phyloP scores from a whole-genome alignment of 2,797 vertebrate species.

The Fistularia commersonii region DNA sequence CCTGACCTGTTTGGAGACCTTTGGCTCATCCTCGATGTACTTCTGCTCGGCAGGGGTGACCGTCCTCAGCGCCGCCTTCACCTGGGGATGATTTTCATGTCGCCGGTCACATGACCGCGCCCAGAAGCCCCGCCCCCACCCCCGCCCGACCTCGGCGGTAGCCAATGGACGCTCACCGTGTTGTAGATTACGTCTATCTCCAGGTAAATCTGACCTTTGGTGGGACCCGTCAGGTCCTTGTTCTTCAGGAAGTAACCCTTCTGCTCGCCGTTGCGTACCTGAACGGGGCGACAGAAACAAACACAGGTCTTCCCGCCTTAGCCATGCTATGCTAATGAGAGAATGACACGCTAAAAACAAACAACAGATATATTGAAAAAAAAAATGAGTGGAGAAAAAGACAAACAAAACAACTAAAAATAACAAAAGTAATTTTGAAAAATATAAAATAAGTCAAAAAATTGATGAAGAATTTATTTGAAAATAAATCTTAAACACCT shows the following conservation, averaged over 20 bases:
- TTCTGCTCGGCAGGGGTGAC: constrained; percentile 88
- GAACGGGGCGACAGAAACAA: constrained; percentile 14
- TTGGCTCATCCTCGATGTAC: constrained; percentile 93
- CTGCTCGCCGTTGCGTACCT: constrained; percentile 95
- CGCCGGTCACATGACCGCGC: background rate
- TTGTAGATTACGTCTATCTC: constrained; percentile 98
- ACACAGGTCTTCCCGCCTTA: background rate
- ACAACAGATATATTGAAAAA: background rate
- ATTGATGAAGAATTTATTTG: no score
- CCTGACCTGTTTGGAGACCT: constrained; percentile 90
- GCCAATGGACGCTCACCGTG: constrained; percentile 79
- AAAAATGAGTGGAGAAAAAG: no score
- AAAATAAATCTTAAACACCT: no score
- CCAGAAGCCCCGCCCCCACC: background rate
- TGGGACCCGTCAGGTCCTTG: constrained; percentile 94
- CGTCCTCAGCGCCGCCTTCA: constrained; percentile 89
- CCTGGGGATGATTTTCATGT: constrained; percentile 59
- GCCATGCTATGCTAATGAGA: no score
- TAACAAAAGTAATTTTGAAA: no score
- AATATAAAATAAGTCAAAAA: no score
- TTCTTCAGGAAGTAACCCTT: constrained; percentile 95
- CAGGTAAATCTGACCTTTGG: constrained; percentile 95
- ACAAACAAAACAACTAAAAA: no score
- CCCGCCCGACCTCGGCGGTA: no score
- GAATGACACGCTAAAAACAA: background rate